These are phyloP conservation scores for Caenorhabditis sp. DNA, from an alignment of 2,888 invertebrate genomes.

Conservation along the genomic window DNA sequence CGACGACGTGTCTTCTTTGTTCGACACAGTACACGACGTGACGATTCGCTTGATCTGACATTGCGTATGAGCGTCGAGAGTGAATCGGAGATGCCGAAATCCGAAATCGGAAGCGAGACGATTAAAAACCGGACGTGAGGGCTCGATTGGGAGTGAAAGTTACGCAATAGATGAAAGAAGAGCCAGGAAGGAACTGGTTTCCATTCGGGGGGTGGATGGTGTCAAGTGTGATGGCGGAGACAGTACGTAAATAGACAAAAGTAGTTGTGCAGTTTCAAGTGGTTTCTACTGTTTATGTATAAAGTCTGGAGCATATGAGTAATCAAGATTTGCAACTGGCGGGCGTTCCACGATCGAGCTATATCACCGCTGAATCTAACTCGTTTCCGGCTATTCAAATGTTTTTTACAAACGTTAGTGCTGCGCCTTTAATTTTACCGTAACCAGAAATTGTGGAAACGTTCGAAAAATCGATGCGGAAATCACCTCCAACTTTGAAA, in stretches of 20 bases:
- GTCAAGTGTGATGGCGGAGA: slow-evolving; percentile 21
- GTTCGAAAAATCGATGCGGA: too few species aligned
- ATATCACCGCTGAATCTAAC: too few species aligned
- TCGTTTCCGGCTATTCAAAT: too few species aligned
- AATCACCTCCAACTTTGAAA: too few species aligned
- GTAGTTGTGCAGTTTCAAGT: slow-evolving; percentile 45
- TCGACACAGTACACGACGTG: slow-evolving; percentile 54
- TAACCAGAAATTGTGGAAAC: too few species aligned
- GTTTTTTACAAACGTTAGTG: too few species aligned
- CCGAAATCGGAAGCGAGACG: slow-evolving; percentile 7
- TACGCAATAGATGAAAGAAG: background rate
- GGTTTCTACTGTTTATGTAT: too few species aligned
- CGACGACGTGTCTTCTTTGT: slow-evolving; percentile 49
- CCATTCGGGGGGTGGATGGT: background rate
- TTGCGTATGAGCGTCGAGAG: slow-evolving; percentile 49
- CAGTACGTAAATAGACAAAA: slow-evolving; percentile 23
- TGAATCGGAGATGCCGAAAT: too few species aligned
- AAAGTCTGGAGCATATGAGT: too few species aligned
- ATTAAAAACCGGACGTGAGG: slow-evolving; percentile 50
- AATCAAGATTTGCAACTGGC: too few species aligned
- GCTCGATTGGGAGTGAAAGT: slow-evolving; percentile 49
- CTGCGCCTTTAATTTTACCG: too few species aligned
- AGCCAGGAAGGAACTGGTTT: slow-evolving; percentile 11
- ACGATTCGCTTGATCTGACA: slow-evolving; percentile 59
- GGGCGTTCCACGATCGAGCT: too few species aligned